Evolutionary conservation across 2,113 vertebrate species (phyloP).

Genomic region (Capricornis sumatraensis): DNA sequence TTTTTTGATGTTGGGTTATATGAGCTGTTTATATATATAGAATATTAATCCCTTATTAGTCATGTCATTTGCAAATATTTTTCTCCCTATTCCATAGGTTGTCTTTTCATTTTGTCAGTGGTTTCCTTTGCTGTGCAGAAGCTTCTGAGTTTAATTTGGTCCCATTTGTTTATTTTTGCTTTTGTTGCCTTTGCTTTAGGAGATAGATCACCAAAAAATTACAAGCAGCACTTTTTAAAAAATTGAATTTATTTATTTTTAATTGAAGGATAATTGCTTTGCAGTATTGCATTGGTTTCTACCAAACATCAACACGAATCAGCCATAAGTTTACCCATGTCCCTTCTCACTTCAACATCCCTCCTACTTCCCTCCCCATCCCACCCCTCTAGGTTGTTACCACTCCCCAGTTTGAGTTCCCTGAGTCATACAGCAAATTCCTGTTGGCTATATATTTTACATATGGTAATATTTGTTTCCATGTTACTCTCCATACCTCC

Average conservation of each 20-base stretch:
- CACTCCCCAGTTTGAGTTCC: neutral
- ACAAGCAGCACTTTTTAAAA: neutral
- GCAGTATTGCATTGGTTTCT: neutral
- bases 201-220: neutral
- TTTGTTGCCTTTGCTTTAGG: neutral
- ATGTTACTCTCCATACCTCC: neutral
- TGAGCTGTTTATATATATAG: neutral
- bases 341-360: neutral
- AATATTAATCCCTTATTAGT: neutral
- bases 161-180: neutral
- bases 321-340: neutral
- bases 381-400: neutral
- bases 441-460: neutral
- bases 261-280: neutral
- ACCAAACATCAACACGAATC: neutral
- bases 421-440: neutral
- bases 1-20: neutral
- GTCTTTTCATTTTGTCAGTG: neutral
- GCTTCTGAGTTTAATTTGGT: neutral
- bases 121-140: neutral
- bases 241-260: neutral
- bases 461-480: neutral
- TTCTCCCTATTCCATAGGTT: neutral
- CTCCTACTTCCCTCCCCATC: neutral
- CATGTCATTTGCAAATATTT: neutral